phyloP scores from a whole-genome alignment of 2,113 vertebrate genomes.

The Cacatua alba region DNA sequence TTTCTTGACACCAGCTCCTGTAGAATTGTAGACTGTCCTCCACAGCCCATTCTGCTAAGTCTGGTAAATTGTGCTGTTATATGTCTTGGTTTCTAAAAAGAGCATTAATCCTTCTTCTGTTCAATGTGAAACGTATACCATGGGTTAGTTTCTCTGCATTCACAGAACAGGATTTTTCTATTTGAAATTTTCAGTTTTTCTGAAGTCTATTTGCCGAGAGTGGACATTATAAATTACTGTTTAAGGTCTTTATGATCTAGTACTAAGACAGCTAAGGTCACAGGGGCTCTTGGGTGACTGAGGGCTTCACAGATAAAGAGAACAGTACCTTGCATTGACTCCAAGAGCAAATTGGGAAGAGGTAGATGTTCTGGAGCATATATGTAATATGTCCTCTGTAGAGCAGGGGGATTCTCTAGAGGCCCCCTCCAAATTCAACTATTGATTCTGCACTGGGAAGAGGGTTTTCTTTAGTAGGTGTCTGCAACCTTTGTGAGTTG shows the following conservation, averaged over 20 bases:
- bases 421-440: background rate
- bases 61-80: background rate
- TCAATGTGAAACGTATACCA: background rate
- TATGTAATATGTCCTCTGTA: background rate
- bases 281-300: background rate
- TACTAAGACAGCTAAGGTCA: background rate
- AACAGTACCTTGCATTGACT: background rate
- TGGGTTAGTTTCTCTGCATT: background rate
- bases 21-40: background rate
- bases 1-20: background rate
- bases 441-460: background rate
- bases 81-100: background rate
- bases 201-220: background rate
- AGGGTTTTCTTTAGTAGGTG: background rate
- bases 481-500: background rate
- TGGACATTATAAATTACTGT: background rate
- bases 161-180: background rate
- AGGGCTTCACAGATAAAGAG: background rate
- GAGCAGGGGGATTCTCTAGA: background rate
- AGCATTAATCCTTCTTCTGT: background rate
- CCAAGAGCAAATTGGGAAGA: background rate
- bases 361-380: background rate
- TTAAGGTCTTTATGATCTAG: background rate
- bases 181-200: background rate
- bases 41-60: background rate